Conservation (phyloP, 2,797 vertebrate genomes). For the Benthosema pterotum region DNA sequence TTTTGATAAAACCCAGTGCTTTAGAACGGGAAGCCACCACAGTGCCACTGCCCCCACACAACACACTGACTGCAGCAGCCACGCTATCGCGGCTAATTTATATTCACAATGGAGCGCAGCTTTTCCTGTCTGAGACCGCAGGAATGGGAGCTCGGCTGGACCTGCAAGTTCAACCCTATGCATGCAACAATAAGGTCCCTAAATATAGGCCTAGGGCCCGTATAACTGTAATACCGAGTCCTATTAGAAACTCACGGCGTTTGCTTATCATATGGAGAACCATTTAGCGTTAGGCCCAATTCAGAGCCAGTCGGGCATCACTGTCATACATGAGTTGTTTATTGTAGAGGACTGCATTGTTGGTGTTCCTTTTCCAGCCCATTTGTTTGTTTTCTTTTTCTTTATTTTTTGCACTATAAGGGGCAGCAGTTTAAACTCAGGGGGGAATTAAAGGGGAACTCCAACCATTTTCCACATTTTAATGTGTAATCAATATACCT, state of each 20-base stretch:
- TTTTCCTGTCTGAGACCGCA: slow-evolving; percentile 69
- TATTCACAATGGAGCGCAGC: slow-evolving; percentile 60
- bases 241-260: slow-evolving; percentile 29
- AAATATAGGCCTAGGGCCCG: slow-evolving; percentile 24
- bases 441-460: too few species aligned
- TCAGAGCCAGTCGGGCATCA: neutral
- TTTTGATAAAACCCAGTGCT: too few species aligned
- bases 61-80: too few species aligned
- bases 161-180: slow-evolving; percentile 50
- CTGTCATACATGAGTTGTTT: neutral
- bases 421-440: too few species aligned
- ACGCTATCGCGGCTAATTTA: slow-evolving; percentile 63
- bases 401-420: too few species aligned
- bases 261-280: neutral
- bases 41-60: too few species aligned
- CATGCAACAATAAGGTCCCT: slow-evolving; percentile 44
- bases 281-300: neutral
- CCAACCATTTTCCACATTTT: too few species aligned
- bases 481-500: too few species aligned
- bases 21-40: slow-evolving; percentile 7
- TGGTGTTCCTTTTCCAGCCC: too few species aligned
- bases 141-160: slow-evolving; percentile 64
- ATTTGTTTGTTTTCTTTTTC: too few species aligned
- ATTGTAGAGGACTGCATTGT: neutral
- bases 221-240: too few species aligned